These are phyloP conservation scores for Camptogramma bilineatum DNA, from an alignment of 2,888 invertebrate genomes.

Conservation along the genomic window DNA sequence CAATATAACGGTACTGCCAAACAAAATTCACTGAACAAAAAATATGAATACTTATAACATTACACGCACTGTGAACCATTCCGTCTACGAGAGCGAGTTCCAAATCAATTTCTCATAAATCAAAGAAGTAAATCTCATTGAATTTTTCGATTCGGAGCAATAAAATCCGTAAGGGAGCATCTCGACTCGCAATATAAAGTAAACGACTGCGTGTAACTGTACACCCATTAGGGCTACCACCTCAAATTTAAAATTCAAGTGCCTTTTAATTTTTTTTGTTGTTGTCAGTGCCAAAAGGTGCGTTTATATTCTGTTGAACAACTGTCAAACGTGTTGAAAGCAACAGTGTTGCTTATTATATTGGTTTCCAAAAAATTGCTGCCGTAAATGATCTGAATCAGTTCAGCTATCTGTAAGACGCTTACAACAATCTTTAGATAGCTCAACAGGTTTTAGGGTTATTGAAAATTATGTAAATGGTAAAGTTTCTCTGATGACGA, in stretches of 20 bases:
- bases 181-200: constrained; percentile 36
- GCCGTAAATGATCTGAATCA: too few species aligned
- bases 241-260: constrained; percentile 6
- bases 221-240: constrained; percentile 19
- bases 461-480: too few species aligned
- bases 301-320: too few species aligned
- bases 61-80: constrained; percentile 9
- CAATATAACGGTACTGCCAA: background rate
- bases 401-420: too few species aligned
- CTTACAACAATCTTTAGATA: too few species aligned
- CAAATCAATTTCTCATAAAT: constrained; percentile 28
- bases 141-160: constrained; percentile 32
- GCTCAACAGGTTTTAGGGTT: too few species aligned
- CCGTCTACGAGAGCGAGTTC: constrained; percentile 15
- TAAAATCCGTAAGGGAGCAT: constrained; percentile 30
- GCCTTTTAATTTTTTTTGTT: background rate
- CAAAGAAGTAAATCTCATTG: constrained; percentile 35
- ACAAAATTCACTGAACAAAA: constrained; percentile 3
- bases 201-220: constrained; percentile 32
- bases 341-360: too few species aligned
- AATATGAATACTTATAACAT: background rate
- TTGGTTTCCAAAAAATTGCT: too few species aligned
- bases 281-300: too few species aligned
- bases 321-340: too few species aligned
- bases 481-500: too few species aligned